These are phyloP conservation scores for Lymantria monacha DNA, from an alignment of 2,888 invertebrate genomes.

Conservation along the genomic window DNA sequence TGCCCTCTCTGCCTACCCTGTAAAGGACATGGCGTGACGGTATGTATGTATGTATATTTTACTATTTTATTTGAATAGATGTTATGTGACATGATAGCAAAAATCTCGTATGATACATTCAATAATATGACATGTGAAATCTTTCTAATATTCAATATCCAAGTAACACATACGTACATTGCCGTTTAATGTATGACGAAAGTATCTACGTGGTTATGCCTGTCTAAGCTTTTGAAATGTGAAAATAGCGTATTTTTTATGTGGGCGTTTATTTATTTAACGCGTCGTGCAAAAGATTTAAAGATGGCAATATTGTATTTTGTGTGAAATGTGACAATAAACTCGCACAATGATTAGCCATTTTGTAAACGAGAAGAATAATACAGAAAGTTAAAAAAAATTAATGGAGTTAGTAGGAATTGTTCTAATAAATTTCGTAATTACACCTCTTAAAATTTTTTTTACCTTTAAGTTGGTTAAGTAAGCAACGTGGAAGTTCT, in stretches of 20 bases:
- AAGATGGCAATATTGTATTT: neutral
- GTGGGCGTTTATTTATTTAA: neutral
- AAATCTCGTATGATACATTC: neutral
- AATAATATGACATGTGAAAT: neutral
- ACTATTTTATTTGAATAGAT: neutral
- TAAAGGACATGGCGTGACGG: too few species aligned
- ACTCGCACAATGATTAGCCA: too few species aligned
- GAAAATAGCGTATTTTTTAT: neutral
- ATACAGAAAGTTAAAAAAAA: too few species aligned
- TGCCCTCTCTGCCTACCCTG: too few species aligned
- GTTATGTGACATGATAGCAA: neutral
- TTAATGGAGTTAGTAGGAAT: too few species aligned
- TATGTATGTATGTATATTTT: too few species aligned
- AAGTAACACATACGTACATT: neutral
- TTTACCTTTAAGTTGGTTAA: too few species aligned
- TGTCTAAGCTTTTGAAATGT: neutral
- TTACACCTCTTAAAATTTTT: too few species aligned
- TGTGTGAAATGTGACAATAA: neutral
- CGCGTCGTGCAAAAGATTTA: neutral
- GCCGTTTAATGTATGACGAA: neutral
- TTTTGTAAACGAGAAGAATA: too few species aligned
- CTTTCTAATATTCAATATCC: neutral
- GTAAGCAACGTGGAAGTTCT: too few species aligned
- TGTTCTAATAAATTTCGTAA: too few species aligned
- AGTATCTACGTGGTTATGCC: neutral